Evolutionary conservation across 1,140 invertebrate species (phyloP), one percentile per base, ranked within the genome.

Genomic region (Anadara kagoshimensis): DNA sequence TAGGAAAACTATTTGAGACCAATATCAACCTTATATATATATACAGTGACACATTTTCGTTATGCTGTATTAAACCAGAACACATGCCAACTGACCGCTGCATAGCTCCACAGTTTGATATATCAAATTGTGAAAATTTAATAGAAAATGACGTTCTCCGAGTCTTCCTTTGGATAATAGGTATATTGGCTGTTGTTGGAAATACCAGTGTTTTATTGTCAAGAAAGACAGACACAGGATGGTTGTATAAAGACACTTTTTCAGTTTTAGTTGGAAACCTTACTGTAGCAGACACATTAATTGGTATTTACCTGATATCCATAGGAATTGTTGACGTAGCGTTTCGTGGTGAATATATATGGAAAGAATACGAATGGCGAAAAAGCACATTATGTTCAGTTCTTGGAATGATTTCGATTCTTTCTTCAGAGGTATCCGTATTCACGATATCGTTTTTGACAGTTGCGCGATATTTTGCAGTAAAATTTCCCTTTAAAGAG

Each of bases 401-500:
- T 18, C 77, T 64, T 59, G 87, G 86, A 4, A 71, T 86, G 20
- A 64, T 87, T 0, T 75, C 75, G 59, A 85, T 85, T 8, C 69
- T 84, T 44, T 85, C 76, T 51, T 83, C 63, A 44, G 85, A 93
- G 90, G 92, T 92, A 63, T 95, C 94, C 0, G 92, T 95, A 75
- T 86, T 95, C 16, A 94, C 95, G 53, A 82, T 95, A 75, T 92
- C 93, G 0, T 93, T 94, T 76, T 94, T 95, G 90, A 94, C 94
- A 1, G 82, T 95, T 58, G 94, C 95, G 76, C 90, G 94, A 43
- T 89, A 83, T 80, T 86, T 95, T 57, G 86, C 93, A 43, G 94
- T 95, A 64, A 92, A 91, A 16, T 92, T 92, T 80, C 93, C 94
- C 5, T 91, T 94, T n/a, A 78, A 71, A 5, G 56, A 74, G 24